Evolutionary conservation across 1,140 invertebrate genomes (phyloP).

Genomic region (Rhagoletis pomonella): DNA sequence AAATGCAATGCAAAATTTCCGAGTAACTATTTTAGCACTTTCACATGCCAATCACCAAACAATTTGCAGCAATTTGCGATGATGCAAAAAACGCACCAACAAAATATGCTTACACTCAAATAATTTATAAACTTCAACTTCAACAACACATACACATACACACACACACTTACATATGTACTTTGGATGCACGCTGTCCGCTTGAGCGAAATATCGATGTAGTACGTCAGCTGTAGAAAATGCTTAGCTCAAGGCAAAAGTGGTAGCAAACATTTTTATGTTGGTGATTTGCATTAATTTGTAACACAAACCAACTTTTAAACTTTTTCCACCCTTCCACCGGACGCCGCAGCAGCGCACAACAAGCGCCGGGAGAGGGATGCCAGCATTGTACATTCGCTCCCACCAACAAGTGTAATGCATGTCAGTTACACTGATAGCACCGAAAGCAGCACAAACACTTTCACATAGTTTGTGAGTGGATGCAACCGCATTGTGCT

Average conservation of each 20-base stretch:
- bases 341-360: neutral
- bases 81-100: neutral
- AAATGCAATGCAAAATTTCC: neutral
- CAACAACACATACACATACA: too few relatives aligned
- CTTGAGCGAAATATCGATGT: constrained; percentile 8
- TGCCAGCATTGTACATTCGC: neutral
- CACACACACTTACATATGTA: too few relatives aligned
- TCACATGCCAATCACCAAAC: neutral
- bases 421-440: neutral
- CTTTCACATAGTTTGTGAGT: neutral
- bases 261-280: constrained; percentile 3
- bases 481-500: neutral
- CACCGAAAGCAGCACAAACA: neutral
- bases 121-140: too few relatives aligned
- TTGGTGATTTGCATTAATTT: constrained; percentile 32
- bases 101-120: neutral
- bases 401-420: neutral
- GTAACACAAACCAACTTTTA: constrained; percentile 39
- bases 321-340: neutral
- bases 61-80: neutral
- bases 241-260: constrained; percentile 33
- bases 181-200: neutral
- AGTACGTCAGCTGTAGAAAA: neutral
- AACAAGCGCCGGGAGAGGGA: neutral
- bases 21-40: neutral